phyloP scores from a whole-genome alignment of 2,797 vertebrate genomes.

The Eremophila alpestris region DNA sequence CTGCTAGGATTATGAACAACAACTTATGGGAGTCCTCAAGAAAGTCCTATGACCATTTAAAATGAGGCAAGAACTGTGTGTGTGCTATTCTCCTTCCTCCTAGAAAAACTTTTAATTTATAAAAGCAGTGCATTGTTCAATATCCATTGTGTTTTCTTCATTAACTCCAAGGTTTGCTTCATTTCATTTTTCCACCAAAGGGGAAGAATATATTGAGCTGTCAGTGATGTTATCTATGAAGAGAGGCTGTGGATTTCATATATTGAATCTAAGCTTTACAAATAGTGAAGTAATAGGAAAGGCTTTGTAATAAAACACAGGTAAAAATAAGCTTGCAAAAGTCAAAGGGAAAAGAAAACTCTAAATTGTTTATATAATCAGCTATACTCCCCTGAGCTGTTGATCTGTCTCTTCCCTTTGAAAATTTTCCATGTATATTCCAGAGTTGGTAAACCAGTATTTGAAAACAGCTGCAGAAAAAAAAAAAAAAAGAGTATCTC shows the following conservation, averaged over 20 bases:
- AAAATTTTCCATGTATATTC: background rate
- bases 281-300: constrained; percentile 68
- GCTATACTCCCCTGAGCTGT: background rate
- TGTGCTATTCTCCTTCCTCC: background rate
- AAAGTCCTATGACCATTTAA: constrained; percentile 28
- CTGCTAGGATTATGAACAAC: constrained; percentile 7
- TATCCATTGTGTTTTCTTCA: constrained; percentile 63
- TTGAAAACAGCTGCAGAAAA: constrained; percentile 10
- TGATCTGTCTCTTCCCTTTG: background rate
- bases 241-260: constrained; percentile 47
- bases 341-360: constrained; percentile 44
- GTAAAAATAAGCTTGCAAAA: constrained; percentile 63
- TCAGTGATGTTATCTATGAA: constrained; percentile 52
- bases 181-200: constrained; percentile 57
- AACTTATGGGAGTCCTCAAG: constrained; percentile 7
- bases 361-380: constrained; percentile 67
- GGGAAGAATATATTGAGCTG: constrained; percentile 41
- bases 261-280: constrained; percentile 71
- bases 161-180: constrained; percentile 57
- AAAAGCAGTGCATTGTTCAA: constrained; percentile 16
- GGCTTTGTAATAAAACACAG: constrained; percentile 61
- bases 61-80: background rate
- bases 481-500: background rate
- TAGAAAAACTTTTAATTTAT: constrained; percentile 51
- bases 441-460: background rate